Evolutionary conservation across 1,140 invertebrate genomes (phyloP).

Genomic region (Apis florea): DNA sequence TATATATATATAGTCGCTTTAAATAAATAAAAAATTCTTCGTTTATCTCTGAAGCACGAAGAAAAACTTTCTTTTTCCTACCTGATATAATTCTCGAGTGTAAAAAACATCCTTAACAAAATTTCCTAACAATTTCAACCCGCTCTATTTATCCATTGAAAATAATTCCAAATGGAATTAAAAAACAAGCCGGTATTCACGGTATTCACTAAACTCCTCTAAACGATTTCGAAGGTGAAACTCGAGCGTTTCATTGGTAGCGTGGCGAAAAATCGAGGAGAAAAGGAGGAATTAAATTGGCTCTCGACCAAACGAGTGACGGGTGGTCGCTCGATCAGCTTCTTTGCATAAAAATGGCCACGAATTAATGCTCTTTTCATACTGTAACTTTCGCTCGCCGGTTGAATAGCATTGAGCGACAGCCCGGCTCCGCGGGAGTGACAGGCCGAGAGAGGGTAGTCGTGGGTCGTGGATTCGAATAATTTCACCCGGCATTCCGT

Average conservation of each 20-base stretch:
- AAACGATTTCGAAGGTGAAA: conserved; percentile 1
- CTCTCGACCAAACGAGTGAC: not conserved
- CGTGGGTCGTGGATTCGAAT: conserved; percentile 26
- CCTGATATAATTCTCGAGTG: no score
- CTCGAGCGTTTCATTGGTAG: conserved; percentile 1
- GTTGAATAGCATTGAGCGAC: conserved; percentile 42
- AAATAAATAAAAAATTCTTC: no score
- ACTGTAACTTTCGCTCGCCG: conserved; percentile 15
- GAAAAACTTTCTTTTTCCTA: no score
- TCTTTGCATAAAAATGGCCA: conserved; percentile 61
- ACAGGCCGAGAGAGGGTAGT: not conserved
- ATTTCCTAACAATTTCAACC: no score
- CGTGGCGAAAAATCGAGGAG: not conserved
- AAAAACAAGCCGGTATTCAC: not conserved
- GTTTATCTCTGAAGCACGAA: no score
- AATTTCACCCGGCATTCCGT: conserved; percentile 39
- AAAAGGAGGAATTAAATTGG: conserved; percentile 41
- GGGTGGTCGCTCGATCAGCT: conserved; percentile 24
- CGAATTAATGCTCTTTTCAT: conserved; percentile 49
- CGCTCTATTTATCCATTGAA: not conserved
- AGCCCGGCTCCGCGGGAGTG: not conserved
- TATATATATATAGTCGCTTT: no score
- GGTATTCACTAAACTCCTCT: not conserved
- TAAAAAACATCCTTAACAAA: no score
- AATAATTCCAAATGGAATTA: not conserved